Evolutionary conservation across 2,888 invertebrate genomes (phyloP), one percentile per base, ranked within the genome.

Genomic region (Cheilosia vernalis): DNA sequence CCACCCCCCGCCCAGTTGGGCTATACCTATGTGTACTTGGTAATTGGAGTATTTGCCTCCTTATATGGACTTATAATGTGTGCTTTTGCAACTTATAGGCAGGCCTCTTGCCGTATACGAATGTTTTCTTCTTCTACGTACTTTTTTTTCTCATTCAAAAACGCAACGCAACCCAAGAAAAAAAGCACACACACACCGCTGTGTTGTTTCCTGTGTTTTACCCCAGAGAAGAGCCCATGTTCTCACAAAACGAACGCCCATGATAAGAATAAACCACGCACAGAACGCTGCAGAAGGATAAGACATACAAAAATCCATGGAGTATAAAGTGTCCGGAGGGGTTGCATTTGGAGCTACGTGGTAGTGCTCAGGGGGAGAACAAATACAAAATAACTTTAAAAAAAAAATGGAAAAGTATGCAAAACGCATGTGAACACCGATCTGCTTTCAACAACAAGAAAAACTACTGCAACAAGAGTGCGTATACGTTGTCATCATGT

Each of bases 41-140:
- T 77, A 77, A 77, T 77, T 77, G 76, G 67, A 67, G 76, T 60
- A 77, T 77, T 67, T 67, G 60, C 76, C 76, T 76, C 58, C 76
- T 77, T 61, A 37, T 77, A 67, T 53, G 76, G 76, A 58, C 66
- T 67, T 77, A 66, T 67, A 60, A 67, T 77, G 44, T 77, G 60
- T 58, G 74, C 66, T 76, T 64, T 64, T 66, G 67, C 67, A 77
- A 77, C 76, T 67, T 67, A 77, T 67, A 60, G 33, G 60, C n/a
- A 60, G 33, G 60, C n/a, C 21, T 67, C 60, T 53, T 77, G 53
- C 58, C 33, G 67, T 67, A 5, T 55, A 40, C 37, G 56, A n/a
- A 47, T 64, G 64, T 66, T 64, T 76, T 53, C 60, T 67, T 76
- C 66, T 58, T 60, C 49, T 47, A 1, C n/a, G 9, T 30, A 24